A percentile compares a stretch with the other conserved stretches of the same genome.
Evolutionary conservation across 2,888 invertebrate species (phyloP).

Genomic region (Trimorus sp.): DNA sequence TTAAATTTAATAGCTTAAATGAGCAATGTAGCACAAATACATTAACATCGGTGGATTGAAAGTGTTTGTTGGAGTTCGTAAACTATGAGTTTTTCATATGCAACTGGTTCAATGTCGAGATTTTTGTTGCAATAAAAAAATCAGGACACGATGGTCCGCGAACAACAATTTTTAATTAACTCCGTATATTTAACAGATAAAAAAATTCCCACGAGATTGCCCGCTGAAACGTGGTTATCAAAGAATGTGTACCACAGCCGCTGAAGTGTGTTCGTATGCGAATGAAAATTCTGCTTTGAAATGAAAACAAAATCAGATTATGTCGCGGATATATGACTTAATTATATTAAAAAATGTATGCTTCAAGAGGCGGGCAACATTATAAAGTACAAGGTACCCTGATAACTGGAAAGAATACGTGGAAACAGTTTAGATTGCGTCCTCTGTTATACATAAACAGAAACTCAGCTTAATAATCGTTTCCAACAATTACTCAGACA

Average conservation of each 20-base stretch:
- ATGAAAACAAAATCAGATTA: slow-evolving; percentile 34
- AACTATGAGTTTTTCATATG: too few relatives aligned
- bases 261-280: slow-evolving; percentile 5
- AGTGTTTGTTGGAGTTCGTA: too few relatives aligned
- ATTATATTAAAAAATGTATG: slow-evolving; percentile 21
- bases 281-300: slow-evolving; percentile 19
- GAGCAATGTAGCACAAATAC: too few relatives aligned
- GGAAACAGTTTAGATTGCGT: slow-evolving; percentile 3
- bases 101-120: too few relatives aligned
- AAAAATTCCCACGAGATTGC: slow-evolving; percentile 1
- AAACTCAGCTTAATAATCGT: slow-evolving; percentile 13
- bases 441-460: not conserved
- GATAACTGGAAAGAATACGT: slow-evolving; percentile 22
- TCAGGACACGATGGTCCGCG: too few relatives aligned
- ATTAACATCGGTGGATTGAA: too few relatives aligned
- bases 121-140: too few relatives aligned
- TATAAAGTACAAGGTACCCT: slow-evolving; percentile 12
- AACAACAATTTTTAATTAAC: too few relatives aligned
- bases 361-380: slow-evolving; percentile 15
- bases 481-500: not conserved
- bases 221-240: not conserved
- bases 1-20: too few relatives aligned
- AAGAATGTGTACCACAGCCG: not conserved
- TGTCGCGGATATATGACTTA: slow-evolving; percentile 25
- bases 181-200: not conserved